Conservation (phyloP, 1,140 invertebrate genomes). For the Penaeus japonicus region DNA sequence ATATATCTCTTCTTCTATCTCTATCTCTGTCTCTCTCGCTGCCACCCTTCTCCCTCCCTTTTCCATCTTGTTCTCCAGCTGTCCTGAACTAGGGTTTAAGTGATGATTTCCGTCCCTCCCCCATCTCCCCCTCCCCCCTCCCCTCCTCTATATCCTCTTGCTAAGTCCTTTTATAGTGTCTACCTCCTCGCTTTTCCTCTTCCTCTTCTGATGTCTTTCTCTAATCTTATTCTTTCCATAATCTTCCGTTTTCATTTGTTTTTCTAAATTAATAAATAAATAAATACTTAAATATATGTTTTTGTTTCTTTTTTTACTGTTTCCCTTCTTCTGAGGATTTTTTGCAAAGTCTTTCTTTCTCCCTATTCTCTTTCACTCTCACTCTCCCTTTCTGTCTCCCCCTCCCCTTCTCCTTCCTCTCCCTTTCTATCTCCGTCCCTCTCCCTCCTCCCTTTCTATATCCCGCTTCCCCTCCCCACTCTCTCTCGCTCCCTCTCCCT, state of each 20-base stretch:
- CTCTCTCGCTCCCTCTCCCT: background rate
- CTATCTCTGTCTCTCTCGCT: background rate
- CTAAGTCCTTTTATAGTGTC: background rate
- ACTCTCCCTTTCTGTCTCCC: too few relatives aligned
- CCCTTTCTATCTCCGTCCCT: background rate
- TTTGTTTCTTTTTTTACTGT: too few relatives aligned
- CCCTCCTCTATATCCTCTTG: background rate
- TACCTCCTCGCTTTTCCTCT: background rate
- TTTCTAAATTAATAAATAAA: too few relatives aligned
- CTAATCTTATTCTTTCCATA: too few relatives aligned
- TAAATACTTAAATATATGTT: too few relatives aligned
- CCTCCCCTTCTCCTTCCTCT: background rate
- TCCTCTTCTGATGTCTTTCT: background rate
- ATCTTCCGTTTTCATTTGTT: too few relatives aligned
- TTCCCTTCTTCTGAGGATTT: too few relatives aligned
- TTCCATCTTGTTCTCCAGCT: constrained; percentile 6
- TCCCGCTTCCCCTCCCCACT: background rate
- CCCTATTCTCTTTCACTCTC: too few relatives aligned
- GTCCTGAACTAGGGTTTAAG: constrained; percentile 20
- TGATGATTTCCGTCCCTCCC: constrained; percentile 27
- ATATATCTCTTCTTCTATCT: background rate
- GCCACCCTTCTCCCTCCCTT: background rate
- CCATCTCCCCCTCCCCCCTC: background rate
- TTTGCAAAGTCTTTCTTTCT: too few relatives aligned
- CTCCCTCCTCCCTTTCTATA: background rate